Evolutionary conservation across 1,140 invertebrate species (phyloP).

Genomic region (Zophobas atratus): DNA sequence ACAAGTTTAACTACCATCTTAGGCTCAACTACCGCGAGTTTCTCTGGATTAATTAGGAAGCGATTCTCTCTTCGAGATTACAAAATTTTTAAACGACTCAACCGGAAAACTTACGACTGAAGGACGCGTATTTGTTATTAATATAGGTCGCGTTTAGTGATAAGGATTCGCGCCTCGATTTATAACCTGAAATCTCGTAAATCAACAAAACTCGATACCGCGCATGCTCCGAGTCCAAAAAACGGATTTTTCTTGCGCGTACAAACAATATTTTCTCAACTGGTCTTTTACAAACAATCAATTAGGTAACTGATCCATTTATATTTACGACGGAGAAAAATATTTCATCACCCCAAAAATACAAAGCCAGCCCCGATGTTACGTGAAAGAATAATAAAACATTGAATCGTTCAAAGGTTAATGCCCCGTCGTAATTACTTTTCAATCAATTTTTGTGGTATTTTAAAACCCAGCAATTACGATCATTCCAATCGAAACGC

Average conservation of each 20-base stretch:
- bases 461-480: not conserved
- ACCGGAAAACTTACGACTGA: not conserved
- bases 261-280: too few relatives aligned
- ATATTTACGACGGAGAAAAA: not conserved
- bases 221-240: too few relatives aligned
- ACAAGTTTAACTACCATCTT: slow-evolving; percentile 31
- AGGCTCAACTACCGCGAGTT: slow-evolving; percentile 21
- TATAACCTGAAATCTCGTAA: too few relatives aligned
- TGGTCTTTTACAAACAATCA: too few relatives aligned
- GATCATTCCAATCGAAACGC: not conserved
- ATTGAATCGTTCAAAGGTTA: not conserved
- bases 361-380: not conserved
- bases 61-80: slow-evolving; percentile 11
- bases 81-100: slow-evolving; percentile 12
- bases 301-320: not conserved
- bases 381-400: slow-evolving; percentile 1
- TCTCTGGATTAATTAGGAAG: slow-evolving; percentile 40
- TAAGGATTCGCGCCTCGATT: too few relatives aligned
- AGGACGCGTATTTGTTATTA: not conserved
- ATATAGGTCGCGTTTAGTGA: too few relatives aligned
- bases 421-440: not conserved
- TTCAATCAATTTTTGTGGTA: slow-evolving; percentile 1
- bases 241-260: too few relatives aligned
- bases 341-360: not conserved
- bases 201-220: too few relatives aligned